Evolutionary conservation across 2,113 vertebrate species (phyloP), one percentile per base, ranked within the genome.

Genomic region (Datnioides undecimradiatus): DNA sequence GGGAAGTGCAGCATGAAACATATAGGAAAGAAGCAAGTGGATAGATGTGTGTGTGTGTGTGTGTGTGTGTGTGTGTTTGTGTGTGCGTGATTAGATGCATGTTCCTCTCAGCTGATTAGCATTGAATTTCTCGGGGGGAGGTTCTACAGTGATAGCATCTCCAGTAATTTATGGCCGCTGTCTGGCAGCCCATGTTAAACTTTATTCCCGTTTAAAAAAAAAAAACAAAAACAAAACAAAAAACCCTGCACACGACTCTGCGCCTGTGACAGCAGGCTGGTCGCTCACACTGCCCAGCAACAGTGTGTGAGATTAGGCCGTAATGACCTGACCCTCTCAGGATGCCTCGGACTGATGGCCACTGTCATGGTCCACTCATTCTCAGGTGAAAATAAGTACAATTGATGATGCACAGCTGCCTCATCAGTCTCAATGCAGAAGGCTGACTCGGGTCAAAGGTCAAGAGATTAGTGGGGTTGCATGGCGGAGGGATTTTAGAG

Each of bases 211-310:
- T 60, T 33, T 27, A 29, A 45, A 70, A 46, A 21, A 11, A 1
- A 0, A 43, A 43, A 17, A 43, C 3, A 51, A 64, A 66, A 69
- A 73, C 63, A 82, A 65, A 41, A 17, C 14, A 11, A 52, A 57
- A 8, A 14, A 49, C 3, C 55, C 7, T 8, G 21, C 14, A 11
- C 48, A 57, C 8, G 19, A 49, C 3, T 60, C 7, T 8, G 34
- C 36, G n/a, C 19, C 13, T 31, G n/a, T n/a, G n/a, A n/a, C n/a
- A n/a, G n/a, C n/a, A n/a, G 29, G 12, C 29, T 38, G 63, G 16
- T 41, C 58, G 4, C 59, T 71, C 71, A 79, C 63, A 82, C 79
- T 77, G 76, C 78, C 68, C 31, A 9, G 68, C 82, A 85, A 88
- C 73, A 69, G 70, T 58, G 16, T 59, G 36, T 29, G 13, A 74